These are phyloP conservation scores for Scaptomyza hsui DNA, from an alignment of 1,140 invertebrate species.

Conservation along the genomic window DNA sequence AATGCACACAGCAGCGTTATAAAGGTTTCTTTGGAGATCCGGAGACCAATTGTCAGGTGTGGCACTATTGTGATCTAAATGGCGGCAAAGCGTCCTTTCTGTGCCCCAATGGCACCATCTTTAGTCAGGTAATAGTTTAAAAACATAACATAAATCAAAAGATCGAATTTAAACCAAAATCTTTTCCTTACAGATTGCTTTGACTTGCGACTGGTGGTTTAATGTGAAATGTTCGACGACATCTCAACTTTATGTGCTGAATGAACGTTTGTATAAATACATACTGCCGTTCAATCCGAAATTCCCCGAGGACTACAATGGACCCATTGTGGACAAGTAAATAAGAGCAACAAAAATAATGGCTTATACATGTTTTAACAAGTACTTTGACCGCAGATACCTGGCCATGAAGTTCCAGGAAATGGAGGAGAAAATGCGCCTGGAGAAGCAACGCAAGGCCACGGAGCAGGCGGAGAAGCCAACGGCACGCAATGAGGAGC, in stretches of 20 bases:
- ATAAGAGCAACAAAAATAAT: neutral
- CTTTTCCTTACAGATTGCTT: slow-evolving; percentile 82
- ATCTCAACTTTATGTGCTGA: slow-evolving; percentile 92
- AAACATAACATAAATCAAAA: neutral
- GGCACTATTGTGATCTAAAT: slow-evolving; percentile 96
- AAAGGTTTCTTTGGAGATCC: slow-evolving; percentile 96
- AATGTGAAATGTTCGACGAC: slow-evolving; percentile 93
- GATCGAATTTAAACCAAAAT: neutral
- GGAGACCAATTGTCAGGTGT: slow-evolving; percentile 93
- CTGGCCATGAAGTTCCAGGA: slow-evolving; percentile 92
- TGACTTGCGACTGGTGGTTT: slow-evolving; percentile 97
- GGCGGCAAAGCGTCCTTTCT: slow-evolving; percentile 95
- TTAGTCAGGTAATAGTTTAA: slow-evolving; percentile 88
- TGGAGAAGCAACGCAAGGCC: slow-evolving; percentile 83
- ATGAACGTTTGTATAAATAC: slow-evolving; percentile 94
- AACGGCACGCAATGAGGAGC: slow-evolving; percentile 18
- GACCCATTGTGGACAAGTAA: slow-evolving; percentile 92
- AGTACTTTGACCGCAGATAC: slow-evolving; percentile 85
- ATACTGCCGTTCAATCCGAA: slow-evolving; percentile 93
- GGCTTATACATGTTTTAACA: neutral
- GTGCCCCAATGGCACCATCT: slow-evolving; percentile 96
- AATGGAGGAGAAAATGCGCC: slow-evolving; percentile 90
- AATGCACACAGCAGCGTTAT: slow-evolving; percentile 93
- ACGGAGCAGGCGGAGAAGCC: slow-evolving; percentile 65
- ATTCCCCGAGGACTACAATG: slow-evolving; percentile 94